Evolutionary conservation across 2,888 invertebrate genomes (phyloP).

Genomic region (Oscheius onirici): DNA sequence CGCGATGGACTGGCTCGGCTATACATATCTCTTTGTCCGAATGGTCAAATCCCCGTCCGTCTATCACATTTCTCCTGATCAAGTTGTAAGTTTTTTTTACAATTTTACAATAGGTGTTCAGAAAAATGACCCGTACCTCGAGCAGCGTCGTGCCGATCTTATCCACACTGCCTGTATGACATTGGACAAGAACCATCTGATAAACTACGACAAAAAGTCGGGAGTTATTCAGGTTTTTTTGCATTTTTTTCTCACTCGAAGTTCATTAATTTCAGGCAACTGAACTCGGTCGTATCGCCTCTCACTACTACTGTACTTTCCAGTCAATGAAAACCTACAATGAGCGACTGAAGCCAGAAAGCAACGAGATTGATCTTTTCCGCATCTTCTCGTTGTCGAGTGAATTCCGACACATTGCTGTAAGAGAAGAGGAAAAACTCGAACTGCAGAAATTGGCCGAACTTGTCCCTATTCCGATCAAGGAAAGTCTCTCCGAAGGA

Average conservation of each 20-base stretch:
- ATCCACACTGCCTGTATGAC: conserved; percentile 91
- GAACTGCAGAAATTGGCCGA: conserved; percentile 94
- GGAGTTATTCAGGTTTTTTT: conserved; percentile 80
- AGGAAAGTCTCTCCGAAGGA: conserved; percentile 96
- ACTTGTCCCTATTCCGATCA: conserved; percentile 97
- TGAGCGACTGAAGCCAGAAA: conserved; percentile 91
- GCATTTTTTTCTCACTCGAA: background rate
- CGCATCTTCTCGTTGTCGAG: conserved; percentile 95
- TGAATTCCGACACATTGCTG: conserved; percentile 82
- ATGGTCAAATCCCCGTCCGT: conserved; percentile 90
- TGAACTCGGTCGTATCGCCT: conserved; percentile 94
- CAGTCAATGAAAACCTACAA: conserved; percentile 97
- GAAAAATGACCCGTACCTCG: conserved; percentile 85
- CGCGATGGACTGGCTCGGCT: conserved; percentile 92
- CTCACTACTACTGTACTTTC: conserved; percentile 96
- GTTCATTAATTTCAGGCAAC: conserved; percentile 79
- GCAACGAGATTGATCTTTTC: conserved; percentile 96
- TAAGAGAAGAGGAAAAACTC: conserved; percentile 85
- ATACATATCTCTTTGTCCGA: conserved; percentile 93
- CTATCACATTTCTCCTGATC: conserved; percentile 81
- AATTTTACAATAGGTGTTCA: conserved; percentile 39
- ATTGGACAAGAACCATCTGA: conserved; percentile 90
- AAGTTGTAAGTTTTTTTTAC: conserved; percentile 42
- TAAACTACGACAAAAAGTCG: conserved; percentile 92
- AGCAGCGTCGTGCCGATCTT: conserved; percentile 90